Percentiles rank a stretch among this genome's conserved stretches.
These are phyloP conservation scores for Pterocles orientalis DNA, from an alignment of 2,113 vertebrate genomes.

Conservation along the genomic window DNA sequence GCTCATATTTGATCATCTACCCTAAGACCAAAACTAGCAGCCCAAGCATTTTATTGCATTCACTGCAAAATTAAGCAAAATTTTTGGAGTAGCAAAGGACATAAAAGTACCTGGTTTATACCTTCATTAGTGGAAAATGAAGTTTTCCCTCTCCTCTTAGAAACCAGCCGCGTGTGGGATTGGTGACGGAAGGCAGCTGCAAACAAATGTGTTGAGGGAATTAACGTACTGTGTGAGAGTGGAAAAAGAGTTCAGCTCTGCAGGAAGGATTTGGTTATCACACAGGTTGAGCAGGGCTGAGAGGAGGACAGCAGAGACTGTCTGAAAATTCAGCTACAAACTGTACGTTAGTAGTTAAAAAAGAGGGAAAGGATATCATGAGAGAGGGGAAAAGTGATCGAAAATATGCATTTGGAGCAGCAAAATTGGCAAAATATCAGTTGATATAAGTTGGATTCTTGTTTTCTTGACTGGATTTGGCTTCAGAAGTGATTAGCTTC, in stretches of 20 bases:
- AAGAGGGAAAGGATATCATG: not conserved
- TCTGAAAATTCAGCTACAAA: not conserved
- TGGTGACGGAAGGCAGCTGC: constrained; percentile 54
- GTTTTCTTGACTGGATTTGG: constrained; percentile 42
- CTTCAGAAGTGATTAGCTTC: constrained; percentile 59
- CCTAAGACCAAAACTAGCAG: constrained; percentile 17
- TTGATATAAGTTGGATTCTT: constrained; percentile 25
- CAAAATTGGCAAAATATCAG: constrained; percentile 39
- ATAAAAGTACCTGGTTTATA: constrained; percentile 24
- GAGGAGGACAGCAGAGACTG: not conserved
- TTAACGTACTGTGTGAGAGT: constrained; percentile 18
- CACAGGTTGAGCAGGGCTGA: not conserved
- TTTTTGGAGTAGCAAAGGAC: not conserved
- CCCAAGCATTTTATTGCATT: constrained; percentile 9
- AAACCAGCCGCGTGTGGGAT: not conserved
- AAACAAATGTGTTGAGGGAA: constrained; percentile 55
- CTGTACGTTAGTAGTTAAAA: not conserved
- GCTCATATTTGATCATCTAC: not conserved
- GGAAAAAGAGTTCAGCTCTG: constrained; percentile 41
- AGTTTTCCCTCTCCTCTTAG: not conserved
- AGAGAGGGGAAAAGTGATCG: not conserved
- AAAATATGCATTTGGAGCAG: constrained; percentile 2
- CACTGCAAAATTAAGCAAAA: not conserved
- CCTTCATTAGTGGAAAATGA: constrained; percentile 52
- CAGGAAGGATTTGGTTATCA: constrained; percentile 26